Percentiles rank a stretch among this genome's conserved stretches.
These are phyloP conservation scores for Nematostella vectensis DNA, from an alignment of 92 coral and sea anemone genomes.

Conservation along the genomic window DNA sequence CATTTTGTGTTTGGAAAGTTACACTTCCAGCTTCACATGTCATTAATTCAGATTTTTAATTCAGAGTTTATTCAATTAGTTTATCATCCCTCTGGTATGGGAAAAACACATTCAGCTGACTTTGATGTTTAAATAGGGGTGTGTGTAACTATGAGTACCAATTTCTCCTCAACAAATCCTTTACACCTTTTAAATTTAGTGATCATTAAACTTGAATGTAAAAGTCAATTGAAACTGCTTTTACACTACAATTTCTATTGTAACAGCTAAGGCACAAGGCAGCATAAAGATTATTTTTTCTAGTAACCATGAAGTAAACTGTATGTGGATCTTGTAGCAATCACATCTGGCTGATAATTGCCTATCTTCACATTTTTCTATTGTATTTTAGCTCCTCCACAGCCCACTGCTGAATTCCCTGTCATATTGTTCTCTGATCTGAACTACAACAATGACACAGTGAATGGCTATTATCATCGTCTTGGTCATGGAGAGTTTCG, in stretches of 20 bases:
- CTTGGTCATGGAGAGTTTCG: constrained; percentile 73
- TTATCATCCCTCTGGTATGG: background rate
- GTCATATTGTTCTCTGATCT: constrained; percentile 66
- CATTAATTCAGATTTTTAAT: background rate
- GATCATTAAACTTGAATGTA: no score
- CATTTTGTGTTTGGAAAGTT: no score
- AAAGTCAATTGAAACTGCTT: no score
- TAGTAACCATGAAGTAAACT: no score
- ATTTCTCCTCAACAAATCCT: background rate
- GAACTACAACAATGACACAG: constrained; percentile 58
- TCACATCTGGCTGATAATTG: no score
- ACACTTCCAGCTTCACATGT: no score
- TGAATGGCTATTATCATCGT: constrained; percentile 42
- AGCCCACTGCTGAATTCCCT: constrained; percentile 88
- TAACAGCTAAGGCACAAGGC: no score
- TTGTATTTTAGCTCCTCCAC: constrained; percentile 41
- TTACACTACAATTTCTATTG: no score
- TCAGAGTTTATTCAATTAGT: background rate
- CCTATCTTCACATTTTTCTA: no score
- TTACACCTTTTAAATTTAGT: background rate
- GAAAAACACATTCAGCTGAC: background rate
- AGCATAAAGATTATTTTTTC: no score
- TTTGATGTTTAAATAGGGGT: background rate
- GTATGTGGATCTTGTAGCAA: no score
- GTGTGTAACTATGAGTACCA: no score